These are phyloP conservation scores for Dromococcyx pavoninus DNA, from an alignment of 2,797 vertebrate species.

Conservation along the genomic window DNA sequence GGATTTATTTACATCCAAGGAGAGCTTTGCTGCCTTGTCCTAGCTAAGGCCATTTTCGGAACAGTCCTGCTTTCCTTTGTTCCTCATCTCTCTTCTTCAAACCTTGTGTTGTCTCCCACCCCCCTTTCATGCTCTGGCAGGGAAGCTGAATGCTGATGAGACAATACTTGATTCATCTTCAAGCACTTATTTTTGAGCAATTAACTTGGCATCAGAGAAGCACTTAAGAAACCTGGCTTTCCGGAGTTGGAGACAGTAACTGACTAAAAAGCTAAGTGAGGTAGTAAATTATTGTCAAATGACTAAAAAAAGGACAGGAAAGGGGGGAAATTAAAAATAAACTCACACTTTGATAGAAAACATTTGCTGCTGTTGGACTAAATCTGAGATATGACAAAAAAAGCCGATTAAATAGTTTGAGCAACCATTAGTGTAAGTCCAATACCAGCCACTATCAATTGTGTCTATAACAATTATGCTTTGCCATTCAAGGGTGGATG, in stretches of 20 bases:
- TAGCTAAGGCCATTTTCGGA: not conserved
- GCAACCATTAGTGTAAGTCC: not conserved
- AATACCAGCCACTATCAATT: not conserved
- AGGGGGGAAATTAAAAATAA: not conserved
- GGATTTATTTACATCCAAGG: not conserved
- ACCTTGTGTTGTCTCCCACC: not conserved
- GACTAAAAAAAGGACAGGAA: constrained; percentile 28
- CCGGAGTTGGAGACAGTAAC: constrained; percentile 51
- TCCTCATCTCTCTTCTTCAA: not conserved
- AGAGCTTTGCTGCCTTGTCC: not conserved
- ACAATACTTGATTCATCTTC: constrained; percentile 66
- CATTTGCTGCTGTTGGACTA: not conserved
- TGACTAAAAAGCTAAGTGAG: constrained; percentile 51
- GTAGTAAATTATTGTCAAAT: constrained; percentile 60
- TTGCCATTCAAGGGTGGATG: not conserved
- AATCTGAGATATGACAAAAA: not conserved
- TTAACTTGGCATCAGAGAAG: constrained; percentile 68
- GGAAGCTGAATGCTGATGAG: constrained; percentile 56
- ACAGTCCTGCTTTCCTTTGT: not conserved
- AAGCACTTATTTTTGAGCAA: constrained; percentile 67
- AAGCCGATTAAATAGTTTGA: not conserved
- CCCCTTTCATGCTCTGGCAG: constrained; percentile 11
- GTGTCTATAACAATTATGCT: not conserved
- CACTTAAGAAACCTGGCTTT: constrained; percentile 66
- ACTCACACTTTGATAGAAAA: not conserved